Evolutionary conservation across 2,888 invertebrate species (phyloP), one percentile per base, ranked within the genome.

Genomic region (Liodrosophila aerea): DNA sequence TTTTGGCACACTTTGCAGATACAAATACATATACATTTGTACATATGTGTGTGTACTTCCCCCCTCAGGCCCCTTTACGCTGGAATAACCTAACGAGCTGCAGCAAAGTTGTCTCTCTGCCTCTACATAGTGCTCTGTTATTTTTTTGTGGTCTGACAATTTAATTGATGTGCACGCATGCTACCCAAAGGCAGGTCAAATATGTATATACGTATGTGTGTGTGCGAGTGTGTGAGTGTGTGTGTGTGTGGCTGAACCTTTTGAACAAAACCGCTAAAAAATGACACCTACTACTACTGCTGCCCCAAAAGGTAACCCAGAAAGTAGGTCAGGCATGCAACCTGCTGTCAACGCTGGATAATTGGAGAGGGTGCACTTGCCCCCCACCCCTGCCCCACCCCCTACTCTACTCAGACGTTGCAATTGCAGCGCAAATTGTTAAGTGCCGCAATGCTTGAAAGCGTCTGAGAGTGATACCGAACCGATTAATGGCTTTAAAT

Each of bases 241-340:
- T 13, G 36, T 41, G 27, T 29, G 27, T 41, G 29, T 13, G 36
- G 30, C 34, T 57, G 53, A 58, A 62, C 54, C 78, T 78, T 85
- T 75, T 75, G 85, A 82, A 85, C 69, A 70, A 22, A 60, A 85
- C 78, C 78, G 85, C 83, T 67, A 63, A 66, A 76, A 70, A 66
- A 65, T 78, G 65, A 78, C 85, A 78, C 85, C 82, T 76, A 73
- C 63, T 22, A 57, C 9, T 31, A 30, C 36, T 5, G 54, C 11
- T 31, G 64, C 37, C 61, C 60, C 34, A 59, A 73, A 68, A 80
- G 73, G 64, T 64, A 60, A 11, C 45, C 43, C 47, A 31, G 12
- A 69, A 77, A 77, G 70, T 77, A 83, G 76, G 84, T 77, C 76
- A 77, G 76, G 76, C 84, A 63, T 83, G 84, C 76, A 77, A 83